Conservation (phyloP, 2,113 vertebrate genomes). For the Microtus pennsylvanicus region DNA sequence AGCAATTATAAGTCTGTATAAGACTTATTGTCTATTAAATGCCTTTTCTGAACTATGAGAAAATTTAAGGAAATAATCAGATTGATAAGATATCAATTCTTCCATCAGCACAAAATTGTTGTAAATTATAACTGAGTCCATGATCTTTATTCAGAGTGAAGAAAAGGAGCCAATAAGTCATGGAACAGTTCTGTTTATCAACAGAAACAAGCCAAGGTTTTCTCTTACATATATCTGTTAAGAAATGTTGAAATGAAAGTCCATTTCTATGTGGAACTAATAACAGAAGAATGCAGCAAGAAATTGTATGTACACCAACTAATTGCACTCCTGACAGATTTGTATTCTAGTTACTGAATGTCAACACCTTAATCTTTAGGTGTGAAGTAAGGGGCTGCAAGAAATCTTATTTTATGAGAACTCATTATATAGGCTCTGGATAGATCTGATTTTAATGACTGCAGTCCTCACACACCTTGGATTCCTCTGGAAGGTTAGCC, state of each 20-base stretch:
- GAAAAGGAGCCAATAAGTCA: not conserved
- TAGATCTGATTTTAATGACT: not conserved
- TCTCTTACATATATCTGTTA: not conserved
- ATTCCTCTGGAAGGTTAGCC: not conserved
- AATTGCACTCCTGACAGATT: not conserved
- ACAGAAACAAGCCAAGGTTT: not conserved
- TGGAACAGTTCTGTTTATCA: not conserved
- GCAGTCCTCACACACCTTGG: not conserved
- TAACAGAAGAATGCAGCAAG: not conserved
- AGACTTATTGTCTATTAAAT: not conserved
- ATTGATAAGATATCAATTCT: not conserved
- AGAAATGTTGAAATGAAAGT: not conserved
- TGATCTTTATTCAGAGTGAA: not conserved
- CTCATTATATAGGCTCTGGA: not conserved
- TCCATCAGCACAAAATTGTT: not conserved
- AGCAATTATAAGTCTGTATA: not conserved
- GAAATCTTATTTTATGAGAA: not conserved
- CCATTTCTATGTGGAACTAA: not conserved
- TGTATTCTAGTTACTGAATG: not conserved
- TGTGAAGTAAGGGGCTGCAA: not conserved
- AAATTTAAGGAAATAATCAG: not conserved
- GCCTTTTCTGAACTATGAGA: not conserved
- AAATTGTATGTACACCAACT: not conserved
- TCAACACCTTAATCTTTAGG: not conserved
- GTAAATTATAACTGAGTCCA: not conserved